phyloP scores from a whole-genome alignment of 1,140 invertebrate species.

The Platorchestia sp. region DNA sequence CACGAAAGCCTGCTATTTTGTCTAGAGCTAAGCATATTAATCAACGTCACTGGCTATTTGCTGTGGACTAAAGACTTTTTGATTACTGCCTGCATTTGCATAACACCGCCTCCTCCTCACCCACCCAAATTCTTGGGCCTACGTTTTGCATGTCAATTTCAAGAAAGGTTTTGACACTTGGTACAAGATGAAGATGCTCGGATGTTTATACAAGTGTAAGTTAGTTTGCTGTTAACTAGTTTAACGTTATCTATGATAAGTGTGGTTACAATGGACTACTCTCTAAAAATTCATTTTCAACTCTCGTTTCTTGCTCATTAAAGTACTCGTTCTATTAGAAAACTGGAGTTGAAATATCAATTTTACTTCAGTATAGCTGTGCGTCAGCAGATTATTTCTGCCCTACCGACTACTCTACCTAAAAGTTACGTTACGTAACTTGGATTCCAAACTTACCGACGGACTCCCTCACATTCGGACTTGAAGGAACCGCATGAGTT shows the following conservation, averaged over 20 bases:
- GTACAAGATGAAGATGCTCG: neutral
- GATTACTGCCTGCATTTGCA: conserved; percentile 47
- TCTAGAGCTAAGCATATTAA: conserved; percentile 53
- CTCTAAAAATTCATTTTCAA: neutral
- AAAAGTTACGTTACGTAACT: neutral
- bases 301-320: neutral
- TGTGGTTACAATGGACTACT: neutral
- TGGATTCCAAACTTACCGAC: neutral
- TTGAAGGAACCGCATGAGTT: neutral
- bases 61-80: conserved; percentile 46
- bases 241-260: neutral
- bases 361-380: neutral
- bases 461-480: neutral
- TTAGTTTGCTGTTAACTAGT: neutral
- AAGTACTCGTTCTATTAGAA: neutral
- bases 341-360: neutral
- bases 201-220: neutral
- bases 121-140: neutral
- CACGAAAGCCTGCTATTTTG: conserved; percentile 38
- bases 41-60: conserved; percentile 54
- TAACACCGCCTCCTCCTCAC: neutral
- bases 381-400: neutral
- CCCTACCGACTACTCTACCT: neutral
- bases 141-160: neutral
- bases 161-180: neutral